A percentile compares a stretch with the other conserved stretches of the same genome.
These are phyloP conservation scores for Indicator indicator DNA, from an alignment of 2,113 vertebrate species.

Conservation along the genomic window DNA sequence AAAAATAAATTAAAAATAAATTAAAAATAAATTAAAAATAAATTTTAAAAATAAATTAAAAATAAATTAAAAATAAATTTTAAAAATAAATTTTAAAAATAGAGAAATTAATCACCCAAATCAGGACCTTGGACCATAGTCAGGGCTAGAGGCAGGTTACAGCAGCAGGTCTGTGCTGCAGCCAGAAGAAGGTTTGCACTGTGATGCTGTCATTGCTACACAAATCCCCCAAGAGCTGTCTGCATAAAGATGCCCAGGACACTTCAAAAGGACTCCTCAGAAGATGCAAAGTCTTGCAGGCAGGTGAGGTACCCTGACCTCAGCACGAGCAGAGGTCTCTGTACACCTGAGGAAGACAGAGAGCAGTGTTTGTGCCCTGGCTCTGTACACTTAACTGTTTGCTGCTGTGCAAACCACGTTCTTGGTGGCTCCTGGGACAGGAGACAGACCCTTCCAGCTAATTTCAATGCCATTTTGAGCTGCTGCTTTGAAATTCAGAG, in stretches of 20 bases:
- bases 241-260: neutral
- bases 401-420: neutral
- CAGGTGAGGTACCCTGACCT: neutral
- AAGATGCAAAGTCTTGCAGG: neutral
- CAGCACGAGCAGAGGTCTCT: neutral
- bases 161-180: neutral
- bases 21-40: too few relatives aligned
- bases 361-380: too few relatives aligned
- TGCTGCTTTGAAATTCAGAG: too few relatives aligned
- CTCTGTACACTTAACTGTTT: neutral
- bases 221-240: accelerated
- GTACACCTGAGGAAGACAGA: neutral
- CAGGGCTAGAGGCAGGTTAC: neutral
- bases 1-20: too few relatives aligned
- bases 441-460: too few relatives aligned
- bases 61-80: too few relatives aligned
- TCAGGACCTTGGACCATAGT: neutral
- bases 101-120: neutral
- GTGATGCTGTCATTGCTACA: neutral
- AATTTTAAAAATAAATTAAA: too few relatives aligned
- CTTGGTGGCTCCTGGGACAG: too few relatives aligned
- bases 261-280: too few relatives aligned
- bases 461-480: too few relatives aligned
- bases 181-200: neutral
- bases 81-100: neutral